phyloP scores from a whole-genome alignment of 2,888 invertebrate genomes.

The Zygaena filipendulae region DNA sequence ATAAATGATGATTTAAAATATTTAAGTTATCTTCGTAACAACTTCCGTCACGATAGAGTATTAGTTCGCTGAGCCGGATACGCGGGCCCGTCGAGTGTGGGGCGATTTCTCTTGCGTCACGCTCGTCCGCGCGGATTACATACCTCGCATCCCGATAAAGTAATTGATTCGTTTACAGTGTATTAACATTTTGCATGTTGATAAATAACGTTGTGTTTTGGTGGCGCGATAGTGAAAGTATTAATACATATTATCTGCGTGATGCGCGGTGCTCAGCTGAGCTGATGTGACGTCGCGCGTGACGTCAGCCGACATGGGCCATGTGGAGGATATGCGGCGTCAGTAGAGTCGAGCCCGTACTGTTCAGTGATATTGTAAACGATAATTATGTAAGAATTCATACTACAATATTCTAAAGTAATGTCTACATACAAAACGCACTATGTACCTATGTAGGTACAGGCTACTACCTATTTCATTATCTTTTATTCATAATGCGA shows the following conservation, averaged over 20 bases:
- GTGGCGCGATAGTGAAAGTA: constrained; percentile 51
- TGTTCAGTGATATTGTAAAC: constrained; percentile 38
- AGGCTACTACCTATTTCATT: too few species aligned
- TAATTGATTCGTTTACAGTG: constrained; percentile 42
- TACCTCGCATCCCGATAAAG: constrained; percentile 31
- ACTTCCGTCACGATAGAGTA: too few species aligned
- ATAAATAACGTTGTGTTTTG: constrained; percentile 15
- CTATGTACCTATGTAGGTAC: too few species aligned
- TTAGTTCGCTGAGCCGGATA: constrained; percentile 15
- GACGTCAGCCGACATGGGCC: constrained; percentile 55
- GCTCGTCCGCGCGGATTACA: constrained; percentile 43
- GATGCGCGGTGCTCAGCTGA: constrained; percentile 48
- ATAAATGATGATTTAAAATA: too few species aligned
- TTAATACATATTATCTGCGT: constrained; percentile 21
- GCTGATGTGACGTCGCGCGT: constrained; percentile 36
- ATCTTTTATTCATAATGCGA: too few species aligned
- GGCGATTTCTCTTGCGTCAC: constrained; percentile 60
- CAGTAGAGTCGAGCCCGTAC: constrained; percentile 55
- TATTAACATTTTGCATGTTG: constrained; percentile 41
- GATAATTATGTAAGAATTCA: constrained; percentile 59
- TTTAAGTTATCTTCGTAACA: too few species aligned
- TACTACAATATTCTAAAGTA: too few species aligned
- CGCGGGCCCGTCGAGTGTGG: constrained; percentile 22
- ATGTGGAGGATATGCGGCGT: constrained; percentile 65
- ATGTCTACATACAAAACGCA: too few species aligned